A percentile compares a stretch with the other conserved stretches of the same genome.
phyloP scores from a whole-genome alignment of 2,888 invertebrate species.

The Cynaeus angustus region DNA sequence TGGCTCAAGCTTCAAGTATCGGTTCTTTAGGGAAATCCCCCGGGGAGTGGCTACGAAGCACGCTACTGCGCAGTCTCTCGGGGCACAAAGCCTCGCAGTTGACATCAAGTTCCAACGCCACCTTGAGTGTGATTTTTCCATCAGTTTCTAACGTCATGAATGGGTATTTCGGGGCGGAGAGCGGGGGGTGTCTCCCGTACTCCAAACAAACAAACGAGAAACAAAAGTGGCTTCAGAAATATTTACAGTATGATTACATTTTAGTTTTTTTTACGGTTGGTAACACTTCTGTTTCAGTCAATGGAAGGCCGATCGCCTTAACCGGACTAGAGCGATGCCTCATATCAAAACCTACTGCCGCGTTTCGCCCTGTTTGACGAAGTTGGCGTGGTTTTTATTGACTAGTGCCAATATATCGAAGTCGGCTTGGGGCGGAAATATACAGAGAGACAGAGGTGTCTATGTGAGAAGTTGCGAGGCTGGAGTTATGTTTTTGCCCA shows the following conservation, averaged over 20 bases:
- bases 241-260: constrained; percentile 77
- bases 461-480: constrained; percentile 92
- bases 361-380: constrained; percentile 78
- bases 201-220: constrained; percentile 80
- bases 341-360: constrained; percentile 95
- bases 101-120: constrained; percentile 74
- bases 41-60: constrained; percentile 84
- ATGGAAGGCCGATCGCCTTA: constrained; percentile 84
- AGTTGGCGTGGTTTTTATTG: constrained; percentile 87
- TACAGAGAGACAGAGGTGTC: constrained; percentile 75
- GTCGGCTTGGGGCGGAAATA: constrained; percentile 94
- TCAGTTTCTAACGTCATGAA: constrained; percentile 86
- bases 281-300: constrained; percentile 74
- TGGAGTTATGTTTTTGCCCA: constrained; percentile 91
- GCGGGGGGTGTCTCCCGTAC: constrained; percentile 94
- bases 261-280: no score
- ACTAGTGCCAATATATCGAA: constrained; percentile 97
- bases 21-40: constrained; percentile 86
- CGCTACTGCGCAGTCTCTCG: constrained; percentile 80
- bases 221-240: constrained; percentile 87
- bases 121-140: constrained; percentile 81
- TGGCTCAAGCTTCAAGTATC: constrained; percentile 93
- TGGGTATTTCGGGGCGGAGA: constrained; percentile 89
- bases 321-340: constrained; percentile 91
- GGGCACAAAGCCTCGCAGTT: constrained; percentile 74